phyloP scores from a whole-genome alignment of 92 coral and sea anemone genomes.

The Micromussa lordhowensis region DNA sequence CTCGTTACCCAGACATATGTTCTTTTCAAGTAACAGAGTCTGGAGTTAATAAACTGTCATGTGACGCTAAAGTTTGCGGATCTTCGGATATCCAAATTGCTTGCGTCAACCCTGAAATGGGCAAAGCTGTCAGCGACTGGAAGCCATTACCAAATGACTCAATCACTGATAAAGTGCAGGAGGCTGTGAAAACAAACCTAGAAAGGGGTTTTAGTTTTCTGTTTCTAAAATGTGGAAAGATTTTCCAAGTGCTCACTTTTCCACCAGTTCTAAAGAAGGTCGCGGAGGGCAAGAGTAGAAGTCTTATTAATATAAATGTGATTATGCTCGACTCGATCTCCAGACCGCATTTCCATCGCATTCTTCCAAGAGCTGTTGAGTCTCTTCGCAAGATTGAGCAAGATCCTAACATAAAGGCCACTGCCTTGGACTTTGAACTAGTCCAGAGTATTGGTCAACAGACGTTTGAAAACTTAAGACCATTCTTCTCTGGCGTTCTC shows the following conservation, averaged over 20 bases:
- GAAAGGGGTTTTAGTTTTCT: background rate
- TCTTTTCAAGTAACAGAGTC: background rate
- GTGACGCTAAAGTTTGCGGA: background rate
- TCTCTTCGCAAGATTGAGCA: slow-evolving; percentile 62
- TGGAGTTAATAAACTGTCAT: background rate
- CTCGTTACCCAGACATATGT: slow-evolving; percentile 3
- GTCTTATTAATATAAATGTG: background rate
- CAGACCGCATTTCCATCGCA: slow-evolving; percentile 75
- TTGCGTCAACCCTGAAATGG: slow-evolving; percentile 3
- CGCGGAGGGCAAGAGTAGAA: background rate
- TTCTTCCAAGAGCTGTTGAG: slow-evolving; percentile 53
- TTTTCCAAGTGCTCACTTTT: background rate
- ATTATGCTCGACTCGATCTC: slow-evolving; percentile 73
- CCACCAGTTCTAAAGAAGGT: background rate
- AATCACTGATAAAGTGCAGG: background rate
- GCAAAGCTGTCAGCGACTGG: background rate
- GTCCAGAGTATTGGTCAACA: slow-evolving; percentile 77
- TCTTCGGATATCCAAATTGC: background rate
- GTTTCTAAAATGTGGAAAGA: background rate
- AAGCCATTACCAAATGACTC: slow-evolving; percentile 2
- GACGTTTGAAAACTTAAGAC: slow-evolving; percentile 78
- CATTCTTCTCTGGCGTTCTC: slow-evolving; percentile 70
- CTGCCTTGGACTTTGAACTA: slow-evolving; percentile 73
- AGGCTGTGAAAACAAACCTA: background rate
- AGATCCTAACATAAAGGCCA: slow-evolving; percentile 48